Evolutionary conservation across 2,888 invertebrate genomes (phyloP).

Genomic region (Bruchidius siliquastri): DNA sequence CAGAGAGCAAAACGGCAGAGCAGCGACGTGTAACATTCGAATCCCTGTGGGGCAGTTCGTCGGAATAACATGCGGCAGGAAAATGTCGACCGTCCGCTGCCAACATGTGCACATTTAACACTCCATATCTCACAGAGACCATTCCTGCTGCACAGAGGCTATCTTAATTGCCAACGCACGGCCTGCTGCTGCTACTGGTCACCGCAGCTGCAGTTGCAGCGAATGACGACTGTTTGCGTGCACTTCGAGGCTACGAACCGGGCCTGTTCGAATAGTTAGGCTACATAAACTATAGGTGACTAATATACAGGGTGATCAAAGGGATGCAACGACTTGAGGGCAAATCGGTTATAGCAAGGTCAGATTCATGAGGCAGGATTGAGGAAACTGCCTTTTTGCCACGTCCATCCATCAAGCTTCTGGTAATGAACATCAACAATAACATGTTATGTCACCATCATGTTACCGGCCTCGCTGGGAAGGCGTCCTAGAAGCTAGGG

Average conservation of each 20-base stretch:
- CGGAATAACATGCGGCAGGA: constrained; percentile 29
- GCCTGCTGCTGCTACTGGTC: not conserved
- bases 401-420: too few species aligned
- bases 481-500: too few species aligned
- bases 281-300: too few species aligned
- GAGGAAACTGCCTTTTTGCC: too few species aligned
- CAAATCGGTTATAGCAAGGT: too few species aligned
- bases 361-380: too few species aligned
- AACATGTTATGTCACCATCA: too few species aligned
- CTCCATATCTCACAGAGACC: constrained; percentile 26
- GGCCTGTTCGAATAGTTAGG: not conserved
- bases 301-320: too few species aligned
- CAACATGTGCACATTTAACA: constrained; percentile 27
- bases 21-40: constrained; percentile 28
- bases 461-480: too few species aligned
- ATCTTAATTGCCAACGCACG: constrained; percentile 22
- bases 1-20: constrained; percentile 3
- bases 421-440: too few species aligned
- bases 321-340: too few species aligned
- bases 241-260: not conserved
- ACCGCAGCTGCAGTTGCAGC: not conserved
- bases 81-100: constrained; percentile 21
- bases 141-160: constrained; percentile 19
- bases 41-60: constrained; percentile 24
- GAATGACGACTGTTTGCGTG: not conserved